phyloP scores from a whole-genome alignment of 2,797 vertebrate genomes.

The Sebastes cheni region DNA sequence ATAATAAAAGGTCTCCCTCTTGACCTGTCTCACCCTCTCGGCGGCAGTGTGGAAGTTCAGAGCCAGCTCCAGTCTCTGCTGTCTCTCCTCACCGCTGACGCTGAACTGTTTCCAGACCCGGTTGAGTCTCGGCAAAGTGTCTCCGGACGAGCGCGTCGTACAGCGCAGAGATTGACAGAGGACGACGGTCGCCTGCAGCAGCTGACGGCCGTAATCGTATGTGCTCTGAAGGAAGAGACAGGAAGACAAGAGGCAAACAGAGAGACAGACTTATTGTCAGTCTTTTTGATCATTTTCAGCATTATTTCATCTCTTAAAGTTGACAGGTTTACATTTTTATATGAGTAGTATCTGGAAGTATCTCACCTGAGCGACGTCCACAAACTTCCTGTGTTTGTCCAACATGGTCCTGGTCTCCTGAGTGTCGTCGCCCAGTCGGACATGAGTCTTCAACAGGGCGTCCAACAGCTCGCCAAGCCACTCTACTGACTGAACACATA shows the following conservation, averaged over 20 bases:
- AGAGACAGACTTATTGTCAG: neutral
- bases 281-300: neutral
- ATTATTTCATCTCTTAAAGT: neutral
- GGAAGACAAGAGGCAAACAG: neutral
- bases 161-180: slow-evolving; percentile 96
- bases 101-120: slow-evolving; percentile 98
- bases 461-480: slow-evolving; percentile 96
- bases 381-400: slow-evolving; percentile 99
- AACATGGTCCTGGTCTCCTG: slow-evolving; percentile 95
- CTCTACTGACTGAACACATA: slow-evolving; percentile 88
- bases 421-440: slow-evolving; percentile 91
- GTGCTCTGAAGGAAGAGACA: slow-evolving; percentile 86
- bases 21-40: slow-evolving; percentile 85
- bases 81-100: slow-evolving; percentile 91
- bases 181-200: slow-evolving; percentile 97
- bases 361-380: slow-evolving; percentile 96
- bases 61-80: slow-evolving; percentile 91
- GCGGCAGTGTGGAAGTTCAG: slow-evolving; percentile 89
- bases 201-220: slow-evolving; percentile 96
- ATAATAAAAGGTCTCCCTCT: neutral
- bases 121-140: slow-evolving; percentile 95
- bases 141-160: slow-evolving; percentile 94
- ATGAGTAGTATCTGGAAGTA: neutral
- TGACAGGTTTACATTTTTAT: neutral
- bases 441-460: slow-evolving; percentile 94